A percentile compares a stretch with the other conserved stretches of the same genome.
Evolutionary conservation across 2,888 invertebrate species (phyloP).

Genomic region (Trichacis sp.): DNA sequence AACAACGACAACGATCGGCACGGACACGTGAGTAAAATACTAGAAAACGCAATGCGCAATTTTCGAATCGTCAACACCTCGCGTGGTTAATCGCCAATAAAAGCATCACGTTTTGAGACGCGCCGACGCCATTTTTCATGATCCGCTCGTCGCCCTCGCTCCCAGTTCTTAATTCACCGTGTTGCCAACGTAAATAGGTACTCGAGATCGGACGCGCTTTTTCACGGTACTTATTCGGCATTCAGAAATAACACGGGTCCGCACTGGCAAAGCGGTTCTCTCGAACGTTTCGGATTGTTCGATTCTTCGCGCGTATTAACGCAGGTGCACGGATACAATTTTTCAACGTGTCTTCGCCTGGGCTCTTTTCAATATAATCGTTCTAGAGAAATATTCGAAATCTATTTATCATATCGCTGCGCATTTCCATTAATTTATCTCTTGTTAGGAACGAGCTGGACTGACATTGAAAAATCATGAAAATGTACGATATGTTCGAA

Average conservation of each 20-base stretch:
- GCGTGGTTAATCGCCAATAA: too few species aligned
- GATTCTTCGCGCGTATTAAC: conserved; percentile 36
- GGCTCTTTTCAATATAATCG: too few species aligned
- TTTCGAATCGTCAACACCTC: too few species aligned
- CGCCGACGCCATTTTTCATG: conserved; percentile 8
- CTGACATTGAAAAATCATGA: too few species aligned
- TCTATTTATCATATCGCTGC: too few species aligned
- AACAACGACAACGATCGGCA: conserved; percentile 98
- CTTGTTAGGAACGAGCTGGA: too few species aligned
- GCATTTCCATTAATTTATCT: too few species aligned
- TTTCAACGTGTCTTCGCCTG: conserved; percentile 37
- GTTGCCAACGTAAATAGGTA: conserved; percentile 61
- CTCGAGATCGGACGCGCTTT: conserved; percentile 51
- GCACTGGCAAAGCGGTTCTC: conserved; percentile 53
- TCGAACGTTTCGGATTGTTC: conserved; percentile 38
- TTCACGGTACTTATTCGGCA: conserved; percentile 58
- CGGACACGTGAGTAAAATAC: conserved; percentile 94
- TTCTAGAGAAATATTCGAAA: too few species aligned
- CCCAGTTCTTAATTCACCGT: conserved; percentile 53
- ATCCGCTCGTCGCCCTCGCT: conserved; percentile 8
- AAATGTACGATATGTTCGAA: too few species aligned
- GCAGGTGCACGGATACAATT: conserved; percentile 36
- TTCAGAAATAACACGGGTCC: conserved; percentile 53
- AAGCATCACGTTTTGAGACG: neutral
- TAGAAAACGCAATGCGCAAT: too few species aligned